Evolutionary conservation across 2,797 vertebrate species (phyloP), one percentile per base, ranked within the genome.

Genomic region (Mycteria americana): DNA sequence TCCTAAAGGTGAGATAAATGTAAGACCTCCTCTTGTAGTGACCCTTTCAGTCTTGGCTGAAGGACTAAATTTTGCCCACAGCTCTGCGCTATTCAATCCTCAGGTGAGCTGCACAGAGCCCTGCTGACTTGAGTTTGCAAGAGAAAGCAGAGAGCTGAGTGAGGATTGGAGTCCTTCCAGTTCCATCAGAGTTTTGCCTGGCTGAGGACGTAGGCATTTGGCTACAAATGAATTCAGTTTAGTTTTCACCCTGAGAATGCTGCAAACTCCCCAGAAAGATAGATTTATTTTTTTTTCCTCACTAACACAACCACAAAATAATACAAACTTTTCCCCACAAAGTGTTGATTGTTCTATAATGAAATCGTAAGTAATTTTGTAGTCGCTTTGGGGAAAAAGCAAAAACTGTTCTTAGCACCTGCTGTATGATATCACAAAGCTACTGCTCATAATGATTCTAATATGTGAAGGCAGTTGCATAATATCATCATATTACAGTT

Each of bases 401-500:
- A 91, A 69, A 96, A 96, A 96, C 96, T 92, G 93, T 96, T 97
- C 95, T 92, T 94, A 96, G 95, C 97, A 97, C 97, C 97, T 97
- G 97, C 95, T 96, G 93, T 91, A 97, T 92, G 96, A 91, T 96
- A 96, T 95, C 97, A 96, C 93, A 94, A 85, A 96, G 83, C 97
- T 96, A 89, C 88, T 2, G 81, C 95, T 97, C 97, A 90, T 89
- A 91, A 83, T 92, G 87, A 92, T 95, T 83, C 86, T 96, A 94
- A 89, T 90, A 83, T 92, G 96, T 93, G 91, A 90, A 91, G 70
- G 93, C 92, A 87, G 93, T 88, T 94, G 77, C 78, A 96, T 92
- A 97, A 95, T 97, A 93, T 77, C 68, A 91, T 97, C 94, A 28
- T 91, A 96, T 96, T 95, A 93, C 90, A 93, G 76, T 87, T 92